A percentile compares a stretch with the other conserved stretches of the same genome.
Evolutionary conservation across 1,140 invertebrate species (phyloP).

Genomic region (Trachymyrmex cornetzi): DNA sequence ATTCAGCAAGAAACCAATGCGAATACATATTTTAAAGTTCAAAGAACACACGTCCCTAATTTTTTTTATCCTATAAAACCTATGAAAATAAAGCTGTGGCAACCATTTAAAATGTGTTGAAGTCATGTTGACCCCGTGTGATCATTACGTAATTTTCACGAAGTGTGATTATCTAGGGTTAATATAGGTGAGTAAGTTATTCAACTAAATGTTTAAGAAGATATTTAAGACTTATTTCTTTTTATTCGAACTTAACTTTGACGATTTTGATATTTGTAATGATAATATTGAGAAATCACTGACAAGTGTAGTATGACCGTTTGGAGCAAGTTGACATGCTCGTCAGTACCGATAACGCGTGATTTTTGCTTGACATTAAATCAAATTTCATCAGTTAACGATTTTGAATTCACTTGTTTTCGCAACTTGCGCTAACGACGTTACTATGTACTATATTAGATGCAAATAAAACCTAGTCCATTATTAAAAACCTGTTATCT

Average conservation of each 20-base stretch:
- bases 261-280: slow-evolving; percentile 14
- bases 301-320: slow-evolving; percentile 7
- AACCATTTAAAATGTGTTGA: too few relatives aligned
- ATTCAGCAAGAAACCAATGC: too few relatives aligned
- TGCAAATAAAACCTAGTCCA: slow-evolving; percentile 86
- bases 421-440: slow-evolving; percentile 82
- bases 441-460: slow-evolving; percentile 84
- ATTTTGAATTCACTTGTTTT: slow-evolving; percentile 65
- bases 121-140: too few relatives aligned
- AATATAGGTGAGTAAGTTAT: slow-evolving; percentile 32
- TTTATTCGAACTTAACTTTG: slow-evolving; percentile 22
- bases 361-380: slow-evolving; percentile 73
- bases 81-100: too few relatives aligned
- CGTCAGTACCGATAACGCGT: slow-evolving; percentile 57
- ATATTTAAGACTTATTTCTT: slow-evolving; percentile 17
- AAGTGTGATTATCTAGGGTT: too few relatives aligned
- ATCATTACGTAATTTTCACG: too few relatives aligned
- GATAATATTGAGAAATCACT: slow-evolving; percentile 7
- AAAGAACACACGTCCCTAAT: too few relatives aligned
- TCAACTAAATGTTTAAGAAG: slow-evolving; percentile 12
- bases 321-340: neutral
- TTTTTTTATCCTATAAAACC: too few relatives aligned
- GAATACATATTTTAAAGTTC: too few relatives aligned
- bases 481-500: slow-evolving; percentile 62
- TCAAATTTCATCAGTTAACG: slow-evolving; percentile 40